Conservation (phyloP, 1,140 invertebrate genomes). For the Aphelinus certus region DNA sequence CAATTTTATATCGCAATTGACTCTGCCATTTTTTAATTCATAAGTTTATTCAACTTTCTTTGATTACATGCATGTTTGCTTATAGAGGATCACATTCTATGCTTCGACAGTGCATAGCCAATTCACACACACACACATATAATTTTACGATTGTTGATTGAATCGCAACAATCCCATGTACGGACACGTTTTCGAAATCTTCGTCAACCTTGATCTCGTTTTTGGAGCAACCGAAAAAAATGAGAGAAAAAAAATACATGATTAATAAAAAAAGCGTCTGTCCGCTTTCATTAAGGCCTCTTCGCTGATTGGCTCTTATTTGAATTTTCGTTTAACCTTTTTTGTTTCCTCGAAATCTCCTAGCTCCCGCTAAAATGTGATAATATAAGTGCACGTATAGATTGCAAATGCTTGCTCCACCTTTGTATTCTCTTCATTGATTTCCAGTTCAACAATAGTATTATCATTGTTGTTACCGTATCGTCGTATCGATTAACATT, state of each 20-base stretch:
- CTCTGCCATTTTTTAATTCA: neutral
- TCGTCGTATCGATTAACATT: slow-evolving; percentile 29
- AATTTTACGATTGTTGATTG: neutral
- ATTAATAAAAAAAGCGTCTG: slow-evolving; percentile 23
- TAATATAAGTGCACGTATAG: slow-evolving; percentile 29
- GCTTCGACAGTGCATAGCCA: slow-evolving; percentile 8
- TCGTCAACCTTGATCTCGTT: neutral
- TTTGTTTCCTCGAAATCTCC: neutral
- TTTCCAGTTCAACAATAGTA: slow-evolving; percentile 19
- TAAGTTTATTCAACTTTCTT: neutral
- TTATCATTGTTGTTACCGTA: slow-evolving; percentile 39
- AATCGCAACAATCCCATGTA: neutral
- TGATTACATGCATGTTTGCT: neutral
- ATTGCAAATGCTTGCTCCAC: slow-evolving; percentile 22
- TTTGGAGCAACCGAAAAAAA: neutral
- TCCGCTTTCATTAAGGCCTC: slow-evolving; percentile 34
- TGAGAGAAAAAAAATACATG: neutral
- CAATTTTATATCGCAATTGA: neutral
- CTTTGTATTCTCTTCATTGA: neutral
- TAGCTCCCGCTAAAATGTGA: slow-evolving; percentile 5
- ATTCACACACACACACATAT: neutral
- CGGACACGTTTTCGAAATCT: too few species aligned
- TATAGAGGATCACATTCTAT: neutral
- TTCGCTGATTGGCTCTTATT: slow-evolving; percentile 30
- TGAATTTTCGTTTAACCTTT: neutral